A percentile compares a stretch with the other conserved stretches of the same genome.
Evolutionary conservation across 30 jellyfish, hydroid and myxozoan species (phyloP).

Genomic region (Aurelia sp.): DNA sequence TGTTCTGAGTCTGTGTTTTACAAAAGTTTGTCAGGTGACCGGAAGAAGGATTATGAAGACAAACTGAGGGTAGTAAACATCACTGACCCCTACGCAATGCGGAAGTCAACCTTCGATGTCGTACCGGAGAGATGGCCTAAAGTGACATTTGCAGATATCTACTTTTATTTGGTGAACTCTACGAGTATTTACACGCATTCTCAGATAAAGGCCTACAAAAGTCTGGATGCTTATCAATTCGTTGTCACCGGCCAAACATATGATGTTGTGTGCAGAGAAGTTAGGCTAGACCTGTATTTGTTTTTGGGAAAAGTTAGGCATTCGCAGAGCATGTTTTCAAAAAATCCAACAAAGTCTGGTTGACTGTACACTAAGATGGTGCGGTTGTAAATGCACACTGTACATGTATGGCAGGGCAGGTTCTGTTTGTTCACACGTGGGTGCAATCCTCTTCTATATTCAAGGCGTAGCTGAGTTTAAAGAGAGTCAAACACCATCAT

Average conservation of each 20-base stretch:
- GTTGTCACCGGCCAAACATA: conserved; percentile 20
- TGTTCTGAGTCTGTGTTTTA: too few species aligned
- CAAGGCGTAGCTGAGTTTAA: conserved; percentile 14
- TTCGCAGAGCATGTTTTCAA: conserved; percentile 14
- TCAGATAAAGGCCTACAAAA: conserved; percentile 5
- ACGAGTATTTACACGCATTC: conserved; percentile 6
- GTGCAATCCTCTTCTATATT: conserved; percentile 39
- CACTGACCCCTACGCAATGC: not conserved
- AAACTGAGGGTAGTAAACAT: too few species aligned
- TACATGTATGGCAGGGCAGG: conserved; percentile 52
- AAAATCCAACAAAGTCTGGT: conserved; percentile 8
- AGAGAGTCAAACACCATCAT: conserved; percentile 4
- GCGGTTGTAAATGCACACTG: conserved; percentile 36
- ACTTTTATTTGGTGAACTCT: not conserved
- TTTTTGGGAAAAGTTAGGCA: not conserved
- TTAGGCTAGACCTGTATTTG: not conserved
- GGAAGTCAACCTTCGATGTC: not conserved
- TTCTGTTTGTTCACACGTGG: conserved; percentile 32
- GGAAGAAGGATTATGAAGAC: too few species aligned
- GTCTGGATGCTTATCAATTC: conserved; percentile 5
- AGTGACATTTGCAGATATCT: conserved; percentile 6
- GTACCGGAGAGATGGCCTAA: conserved; percentile 9
- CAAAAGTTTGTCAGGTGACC: too few species aligned
- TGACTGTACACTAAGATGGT: conserved; percentile 7
- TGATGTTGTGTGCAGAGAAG: conserved; percentile 6